phyloP scores from a whole-genome alignment of 1,140 invertebrate genomes.

The Calosoma granatense region DNA sequence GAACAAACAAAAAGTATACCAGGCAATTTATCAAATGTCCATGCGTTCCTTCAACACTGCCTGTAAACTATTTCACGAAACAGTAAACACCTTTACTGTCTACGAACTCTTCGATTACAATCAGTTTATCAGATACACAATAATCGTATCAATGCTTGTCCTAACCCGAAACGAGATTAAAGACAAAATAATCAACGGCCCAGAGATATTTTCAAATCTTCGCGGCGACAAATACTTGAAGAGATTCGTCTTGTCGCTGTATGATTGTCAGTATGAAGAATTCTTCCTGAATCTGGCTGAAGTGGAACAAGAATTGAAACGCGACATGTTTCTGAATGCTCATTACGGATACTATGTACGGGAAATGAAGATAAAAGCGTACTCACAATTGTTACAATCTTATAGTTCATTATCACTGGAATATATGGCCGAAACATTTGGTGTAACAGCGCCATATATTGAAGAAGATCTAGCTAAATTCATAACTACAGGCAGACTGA shows the following conservation, averaged over 20 bases:
- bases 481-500: conserved; percentile 86
- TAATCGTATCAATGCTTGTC: conserved; percentile 72
- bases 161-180: conserved; percentile 65
- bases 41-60: conserved; percentile 91
- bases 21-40: conserved; percentile 87
- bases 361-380: conserved; percentile 93
- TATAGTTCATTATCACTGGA: conserved; percentile 85
- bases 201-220: conserved; percentile 86
- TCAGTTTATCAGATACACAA: conserved; percentile 78
- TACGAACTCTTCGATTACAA: conserved; percentile 95
- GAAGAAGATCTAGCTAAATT: conserved; percentile 81
- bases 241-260: conserved; percentile 84
- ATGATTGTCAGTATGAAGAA: conserved; percentile 90
- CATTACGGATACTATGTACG: conserved; percentile 93
- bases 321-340: conserved; percentile 79
- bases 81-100: conserved; percentile 97
- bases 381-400: conserved; percentile 89
- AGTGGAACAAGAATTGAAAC: conserved; percentile 72
- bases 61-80: conserved; percentile 87
- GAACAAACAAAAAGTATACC: conserved; percentile 88
- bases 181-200: conserved; percentile 76
- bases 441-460: conserved; percentile 85
- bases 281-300: conserved; percentile 78
- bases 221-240: conserved; percentile 73
- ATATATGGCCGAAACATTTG: conserved; percentile 95